Conservation (phyloP, 92 coral and sea anemone species). For the Siderastrea radians region DNA sequence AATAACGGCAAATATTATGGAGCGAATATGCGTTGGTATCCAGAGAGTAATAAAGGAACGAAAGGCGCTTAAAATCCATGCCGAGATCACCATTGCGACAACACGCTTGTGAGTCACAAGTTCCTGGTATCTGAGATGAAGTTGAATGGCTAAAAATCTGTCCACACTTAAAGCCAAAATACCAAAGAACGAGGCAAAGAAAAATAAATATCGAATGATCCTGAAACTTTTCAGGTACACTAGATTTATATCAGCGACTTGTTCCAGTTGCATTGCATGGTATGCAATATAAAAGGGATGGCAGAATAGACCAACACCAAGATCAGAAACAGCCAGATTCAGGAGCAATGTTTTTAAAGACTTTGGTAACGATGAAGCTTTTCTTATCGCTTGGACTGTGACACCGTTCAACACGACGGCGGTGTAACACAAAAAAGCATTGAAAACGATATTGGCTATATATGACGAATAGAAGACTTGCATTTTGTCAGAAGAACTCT, state of each 20-base stretch:
- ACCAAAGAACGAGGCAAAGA: background rate
- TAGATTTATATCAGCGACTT: background rate
- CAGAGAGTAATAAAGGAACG: background rate
- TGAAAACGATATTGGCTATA: background rate
- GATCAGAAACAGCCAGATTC: constrained; percentile 17
- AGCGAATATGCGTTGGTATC: background rate
- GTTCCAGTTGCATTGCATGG: constrained; percentile 2
- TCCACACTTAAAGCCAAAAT: background rate
- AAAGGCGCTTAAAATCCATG: background rate
- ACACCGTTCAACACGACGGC: constrained; percentile 11
- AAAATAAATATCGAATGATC: background rate
- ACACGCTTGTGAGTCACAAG: constrained; percentile 2
- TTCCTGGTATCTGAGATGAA: background rate
- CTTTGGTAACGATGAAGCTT: constrained; percentile 19
- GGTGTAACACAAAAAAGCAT: background rate
- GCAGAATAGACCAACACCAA: background rate
- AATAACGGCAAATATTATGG: background rate
- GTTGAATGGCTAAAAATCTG: background rate
- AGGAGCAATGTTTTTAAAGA: background rate
- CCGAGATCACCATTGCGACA: background rate
- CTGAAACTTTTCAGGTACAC: background rate
- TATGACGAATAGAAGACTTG: background rate
- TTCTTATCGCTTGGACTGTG: constrained; percentile 9
- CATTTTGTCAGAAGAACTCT: no score
- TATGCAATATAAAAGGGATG: background rate